These are phyloP conservation scores for Aptenodytes forsteri DNA, from an alignment of 2,113 vertebrate species.

Conservation along the genomic window DNA sequence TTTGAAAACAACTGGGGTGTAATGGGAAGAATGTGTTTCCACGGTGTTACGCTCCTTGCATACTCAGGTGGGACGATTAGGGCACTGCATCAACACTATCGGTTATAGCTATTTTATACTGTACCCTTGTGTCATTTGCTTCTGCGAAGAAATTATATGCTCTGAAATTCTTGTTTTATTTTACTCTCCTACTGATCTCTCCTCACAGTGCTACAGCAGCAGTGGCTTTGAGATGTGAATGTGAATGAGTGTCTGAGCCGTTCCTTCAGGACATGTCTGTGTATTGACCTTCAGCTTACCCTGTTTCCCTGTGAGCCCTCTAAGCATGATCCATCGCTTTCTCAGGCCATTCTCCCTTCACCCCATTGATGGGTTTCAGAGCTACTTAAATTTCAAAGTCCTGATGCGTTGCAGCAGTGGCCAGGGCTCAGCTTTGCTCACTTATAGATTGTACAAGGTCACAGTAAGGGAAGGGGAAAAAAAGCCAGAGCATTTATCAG, in stretches of 20 bases:
- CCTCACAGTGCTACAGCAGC: constrained; percentile 54
- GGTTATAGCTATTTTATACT: background rate
- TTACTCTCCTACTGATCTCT: constrained; percentile 25
- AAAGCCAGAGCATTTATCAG: constrained; percentile 79
- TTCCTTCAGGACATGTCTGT: constrained; percentile 67
- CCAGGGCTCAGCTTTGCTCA: constrained; percentile 71
- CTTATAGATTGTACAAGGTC: constrained; percentile 84
- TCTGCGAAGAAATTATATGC: constrained; percentile 21
- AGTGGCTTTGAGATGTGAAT: constrained; percentile 73
- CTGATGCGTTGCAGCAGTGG: constrained; percentile 69
- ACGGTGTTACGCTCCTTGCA: background rate
- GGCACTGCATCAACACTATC: background rate
- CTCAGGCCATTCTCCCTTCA: constrained; percentile 81
- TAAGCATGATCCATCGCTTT: constrained; percentile 81
- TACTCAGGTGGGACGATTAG: background rate
- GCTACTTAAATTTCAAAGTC: constrained; percentile 82
- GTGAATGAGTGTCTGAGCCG: constrained; percentile 69
- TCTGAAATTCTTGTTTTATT: constrained; percentile 59
- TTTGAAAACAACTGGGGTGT: background rate
- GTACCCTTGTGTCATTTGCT: constrained; percentile 4
- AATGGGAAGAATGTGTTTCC: background rate
- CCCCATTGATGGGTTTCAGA: constrained; percentile 80
- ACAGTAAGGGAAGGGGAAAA: constrained; percentile 72
- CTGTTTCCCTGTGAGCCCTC: constrained; percentile 75
- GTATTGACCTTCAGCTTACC: constrained; percentile 80